phyloP scores from a whole-genome alignment of 1,140 invertebrate genomes.

The Zaprionus vittiger region DNA sequence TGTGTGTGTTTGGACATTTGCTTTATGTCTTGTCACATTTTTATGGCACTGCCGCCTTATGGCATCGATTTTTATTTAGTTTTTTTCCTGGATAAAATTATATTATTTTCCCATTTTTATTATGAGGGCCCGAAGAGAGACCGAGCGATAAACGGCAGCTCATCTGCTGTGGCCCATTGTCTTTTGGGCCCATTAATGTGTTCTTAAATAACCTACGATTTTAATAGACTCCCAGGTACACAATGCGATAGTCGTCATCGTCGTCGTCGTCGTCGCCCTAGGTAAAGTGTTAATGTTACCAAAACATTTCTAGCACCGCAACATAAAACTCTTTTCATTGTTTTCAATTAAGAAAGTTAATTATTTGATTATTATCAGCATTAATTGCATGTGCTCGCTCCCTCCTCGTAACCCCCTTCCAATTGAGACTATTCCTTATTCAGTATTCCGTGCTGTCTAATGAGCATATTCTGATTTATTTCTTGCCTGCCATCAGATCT shows the following conservation, averaged over 20 bases:
- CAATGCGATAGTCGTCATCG: constrained; percentile 25
- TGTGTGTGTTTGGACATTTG: constrained; percentile 59
- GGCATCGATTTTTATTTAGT: constrained; percentile 74
- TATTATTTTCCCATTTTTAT: constrained; percentile 80
- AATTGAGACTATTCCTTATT: constrained; percentile 8
- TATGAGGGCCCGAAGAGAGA: constrained; percentile 31
- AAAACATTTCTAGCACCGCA: constrained; percentile 58
- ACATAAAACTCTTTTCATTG: constrained; percentile 76
- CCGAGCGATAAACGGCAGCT: constrained; percentile 37
- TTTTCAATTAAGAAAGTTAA: constrained; percentile 83
- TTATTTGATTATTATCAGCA: constrained; percentile 80
- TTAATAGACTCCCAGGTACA: constrained; percentile 66
- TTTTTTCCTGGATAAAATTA: constrained; percentile 73
- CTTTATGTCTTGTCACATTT: constrained; percentile 78
- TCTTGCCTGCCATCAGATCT: constrained; percentile 25
- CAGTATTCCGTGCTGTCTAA: constrained; percentile 37
- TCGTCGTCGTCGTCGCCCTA: constrained; percentile 35
- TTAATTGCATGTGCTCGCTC: constrained; percentile 65
- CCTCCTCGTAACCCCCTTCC: neutral
- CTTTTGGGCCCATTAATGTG: constrained; percentile 59
- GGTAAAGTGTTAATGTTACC: constrained; percentile 77
- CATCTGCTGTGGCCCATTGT: constrained; percentile 48
- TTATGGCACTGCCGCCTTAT: constrained; percentile 67
- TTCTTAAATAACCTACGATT: constrained; percentile 73
- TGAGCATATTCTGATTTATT: constrained; percentile 66